phyloP scores from a whole-genome alignment of 2,888 invertebrate species.

The Pseudococcus viburni region DNA sequence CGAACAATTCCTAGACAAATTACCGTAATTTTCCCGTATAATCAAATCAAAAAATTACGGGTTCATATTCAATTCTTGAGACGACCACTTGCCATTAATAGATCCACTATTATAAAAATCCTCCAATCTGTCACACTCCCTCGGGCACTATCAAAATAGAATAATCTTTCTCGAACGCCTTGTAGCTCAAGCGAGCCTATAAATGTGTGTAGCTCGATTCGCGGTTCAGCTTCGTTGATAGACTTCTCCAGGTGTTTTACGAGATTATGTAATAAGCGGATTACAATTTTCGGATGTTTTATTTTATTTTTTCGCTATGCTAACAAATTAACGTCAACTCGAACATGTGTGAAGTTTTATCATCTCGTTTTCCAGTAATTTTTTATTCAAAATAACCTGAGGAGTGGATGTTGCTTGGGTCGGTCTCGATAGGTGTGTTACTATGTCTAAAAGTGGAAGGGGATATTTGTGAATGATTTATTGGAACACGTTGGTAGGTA shows the following conservation, averaged over 20 bases:
- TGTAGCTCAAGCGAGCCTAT: neutral
- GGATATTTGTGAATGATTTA: slow-evolving; percentile 48
- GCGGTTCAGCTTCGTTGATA: slow-evolving; percentile 5
- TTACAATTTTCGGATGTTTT: slow-evolving; percentile 53
- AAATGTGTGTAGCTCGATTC: neutral
- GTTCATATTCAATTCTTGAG: neutral
- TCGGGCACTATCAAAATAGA: neutral
- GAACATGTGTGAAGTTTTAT: slow-evolving; percentile 49
- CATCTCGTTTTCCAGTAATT: slow-evolving; percentile 40
- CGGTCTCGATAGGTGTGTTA: slow-evolving; percentile 12
- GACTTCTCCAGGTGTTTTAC: slow-evolving; percentile 48
- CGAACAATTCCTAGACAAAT: neutral
- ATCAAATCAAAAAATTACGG: neutral
- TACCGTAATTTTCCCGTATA: neutral
- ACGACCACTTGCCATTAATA: neutral
- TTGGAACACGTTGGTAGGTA: neutral
- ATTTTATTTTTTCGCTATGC: slow-evolving; percentile 25
- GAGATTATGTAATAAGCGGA: slow-evolving; percentile 55
- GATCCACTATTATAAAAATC: neutral
- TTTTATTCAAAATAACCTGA: slow-evolving; percentile 25
- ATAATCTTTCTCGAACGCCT: slow-evolving; percentile 41
- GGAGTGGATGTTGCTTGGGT: neutral
- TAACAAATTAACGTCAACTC: slow-evolving; percentile 43
- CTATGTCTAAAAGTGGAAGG: neutral
- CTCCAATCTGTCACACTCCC: neutral